Conservation (phyloP, 2,888 invertebrate species). For the Andrena bucephala region DNA sequence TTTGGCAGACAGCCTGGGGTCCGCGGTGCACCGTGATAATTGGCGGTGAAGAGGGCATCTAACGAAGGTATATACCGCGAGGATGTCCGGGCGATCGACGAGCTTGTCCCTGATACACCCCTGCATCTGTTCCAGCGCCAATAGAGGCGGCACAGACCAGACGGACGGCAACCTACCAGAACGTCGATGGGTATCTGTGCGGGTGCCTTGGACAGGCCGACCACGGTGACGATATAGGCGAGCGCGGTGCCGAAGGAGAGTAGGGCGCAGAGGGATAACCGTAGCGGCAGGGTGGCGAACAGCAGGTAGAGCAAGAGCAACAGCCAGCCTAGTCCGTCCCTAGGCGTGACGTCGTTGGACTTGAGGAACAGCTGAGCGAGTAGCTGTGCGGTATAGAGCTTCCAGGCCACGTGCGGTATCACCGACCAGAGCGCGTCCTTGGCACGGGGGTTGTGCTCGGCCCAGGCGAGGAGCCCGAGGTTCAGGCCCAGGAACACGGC, state of each 20-base stretch:
- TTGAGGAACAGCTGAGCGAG: constrained; percentile 88
- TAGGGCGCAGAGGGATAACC: constrained; percentile 88
- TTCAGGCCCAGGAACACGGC: constrained; percentile 82
- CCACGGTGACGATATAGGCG: constrained; percentile 87
- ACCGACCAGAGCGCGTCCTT: constrained; percentile 86
- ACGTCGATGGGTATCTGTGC: constrained; percentile 85
- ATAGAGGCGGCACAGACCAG: no score
- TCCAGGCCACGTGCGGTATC: constrained; percentile 89
- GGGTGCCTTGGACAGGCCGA: constrained; percentile 86
- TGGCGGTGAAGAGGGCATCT: no score
- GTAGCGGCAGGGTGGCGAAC: constrained; percentile 90
- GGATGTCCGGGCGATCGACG: no score
- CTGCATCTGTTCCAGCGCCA: no score
- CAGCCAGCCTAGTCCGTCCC: constrained; percentile 91
- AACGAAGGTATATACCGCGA: no score
- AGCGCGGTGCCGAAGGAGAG: constrained; percentile 88
- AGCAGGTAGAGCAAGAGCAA: constrained; percentile 90
- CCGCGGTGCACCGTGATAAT: no score
- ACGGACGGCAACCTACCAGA: constrained; percentile 73
- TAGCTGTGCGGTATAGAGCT: constrained; percentile 88
- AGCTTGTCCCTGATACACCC: no score
- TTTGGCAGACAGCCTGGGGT: no score
- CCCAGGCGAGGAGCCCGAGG: constrained; percentile 81
- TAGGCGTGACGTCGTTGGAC: constrained; percentile 87
- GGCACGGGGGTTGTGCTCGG: constrained; percentile 77